phyloP scores from a whole-genome alignment of 2,797 vertebrate species.

The Leptodactylus fallax region DNA sequence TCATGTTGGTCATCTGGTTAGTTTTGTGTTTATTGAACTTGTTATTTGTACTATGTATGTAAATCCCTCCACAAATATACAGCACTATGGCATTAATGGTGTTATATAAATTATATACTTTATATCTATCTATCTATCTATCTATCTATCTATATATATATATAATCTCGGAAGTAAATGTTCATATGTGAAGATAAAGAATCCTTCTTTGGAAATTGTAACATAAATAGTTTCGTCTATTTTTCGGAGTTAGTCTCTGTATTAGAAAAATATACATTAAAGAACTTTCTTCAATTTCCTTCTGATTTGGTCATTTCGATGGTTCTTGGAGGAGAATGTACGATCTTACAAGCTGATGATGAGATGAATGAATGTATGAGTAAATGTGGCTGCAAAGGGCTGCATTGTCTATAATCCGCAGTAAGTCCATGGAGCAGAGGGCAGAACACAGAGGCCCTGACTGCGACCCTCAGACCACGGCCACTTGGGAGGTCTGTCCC shows the following conservation, averaged over 20 bases:
- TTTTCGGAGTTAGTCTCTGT: too few relatives aligned
- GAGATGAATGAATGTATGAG: neutral
- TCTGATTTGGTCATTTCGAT: neutral
- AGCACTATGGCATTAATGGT: too few relatives aligned
- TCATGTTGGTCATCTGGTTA: too few relatives aligned
- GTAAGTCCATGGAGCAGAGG: conserved; percentile 4
- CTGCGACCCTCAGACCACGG: conserved; percentile 75
- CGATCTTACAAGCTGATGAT: neutral
- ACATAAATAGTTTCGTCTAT: too few relatives aligned
- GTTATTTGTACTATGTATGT: too few relatives aligned
- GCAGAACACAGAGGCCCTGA: conserved; percentile 70
- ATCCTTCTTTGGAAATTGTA: too few relatives aligned
- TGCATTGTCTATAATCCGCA: neutral
- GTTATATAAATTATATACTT: too few relatives aligned
- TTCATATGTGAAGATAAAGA: too few relatives aligned
- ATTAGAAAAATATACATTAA: neutral
- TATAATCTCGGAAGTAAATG: neutral
- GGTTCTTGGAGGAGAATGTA: neutral
- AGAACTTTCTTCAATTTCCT: neutral
- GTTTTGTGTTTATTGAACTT: too few relatives aligned
- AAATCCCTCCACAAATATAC: too few relatives aligned
- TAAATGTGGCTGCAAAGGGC: neutral
- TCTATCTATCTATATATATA: neutral
- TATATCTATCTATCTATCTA: neutral
- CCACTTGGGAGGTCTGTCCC: conserved; percentile 86